These are phyloP conservation scores for Hypotaenidia philippensis DNA, from an alignment of 2,797 vertebrate genomes.

Conservation along the genomic window DNA sequence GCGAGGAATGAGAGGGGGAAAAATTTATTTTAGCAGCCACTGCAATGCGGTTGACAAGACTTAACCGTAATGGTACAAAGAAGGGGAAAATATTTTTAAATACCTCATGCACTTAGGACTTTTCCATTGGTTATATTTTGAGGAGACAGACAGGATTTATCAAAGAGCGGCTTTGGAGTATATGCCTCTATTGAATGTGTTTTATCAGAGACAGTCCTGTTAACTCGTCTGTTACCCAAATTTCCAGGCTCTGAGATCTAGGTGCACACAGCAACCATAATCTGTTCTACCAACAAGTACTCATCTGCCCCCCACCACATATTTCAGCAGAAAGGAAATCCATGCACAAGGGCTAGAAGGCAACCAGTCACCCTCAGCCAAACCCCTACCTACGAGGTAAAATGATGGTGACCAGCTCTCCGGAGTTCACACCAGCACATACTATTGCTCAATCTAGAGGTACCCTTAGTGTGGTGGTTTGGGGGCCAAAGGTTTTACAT, in stretches of 20 bases:
- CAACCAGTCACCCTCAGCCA: not conserved
- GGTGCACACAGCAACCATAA: not conserved
- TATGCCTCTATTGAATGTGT: not conserved
- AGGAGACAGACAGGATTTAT: not conserved
- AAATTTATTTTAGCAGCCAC: not conserved
- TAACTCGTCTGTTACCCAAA: not conserved
- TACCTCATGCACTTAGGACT: not conserved
- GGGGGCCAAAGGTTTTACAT: not conserved
- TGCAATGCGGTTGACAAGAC: not conserved
- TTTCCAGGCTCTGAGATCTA: not conserved
- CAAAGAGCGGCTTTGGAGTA: not conserved
- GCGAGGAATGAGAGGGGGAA: not conserved
- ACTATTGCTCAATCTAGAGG: not conserved
- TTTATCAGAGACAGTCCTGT: not conserved
- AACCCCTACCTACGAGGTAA: not conserved
- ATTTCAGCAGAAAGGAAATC: not conserved
- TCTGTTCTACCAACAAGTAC: not conserved
- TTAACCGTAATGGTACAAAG: not conserved
- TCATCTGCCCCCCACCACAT: not conserved
- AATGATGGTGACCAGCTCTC: not conserved
- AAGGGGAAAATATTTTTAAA: not conserved
- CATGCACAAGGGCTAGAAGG: not conserved
- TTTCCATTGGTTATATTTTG: not conserved
- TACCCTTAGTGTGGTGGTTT: not conserved
- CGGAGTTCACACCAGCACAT: rapidly evolving